Base-by-base conservation (phyloP, 2,797 vertebrate species). In the Chelidonichthys spinosus region DNA sequence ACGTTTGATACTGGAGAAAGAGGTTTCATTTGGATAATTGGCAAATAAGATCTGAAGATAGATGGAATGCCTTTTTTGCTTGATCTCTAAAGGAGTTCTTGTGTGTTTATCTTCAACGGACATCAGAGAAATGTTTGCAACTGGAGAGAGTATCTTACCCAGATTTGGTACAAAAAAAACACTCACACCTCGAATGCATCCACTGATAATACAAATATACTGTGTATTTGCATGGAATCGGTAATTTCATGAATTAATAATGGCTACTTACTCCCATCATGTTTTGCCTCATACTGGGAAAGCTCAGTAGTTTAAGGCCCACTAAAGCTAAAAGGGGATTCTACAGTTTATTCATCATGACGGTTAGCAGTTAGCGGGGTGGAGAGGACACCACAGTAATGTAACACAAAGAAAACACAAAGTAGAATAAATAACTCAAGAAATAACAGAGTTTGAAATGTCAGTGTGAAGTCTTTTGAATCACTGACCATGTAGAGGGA, bases 231-330 rank as follows among this genome's bases (percentile, higher is more conserved):
- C 43, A 69, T 37, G 39, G 11, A 81, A 68, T 58, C 33, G n/a
- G 66, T 54, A n/a, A 72, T 72, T 60, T 67, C 63, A 76, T 75
- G 60, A 82, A 82, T 77, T 63, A 76, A 42, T 72, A 69, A 79
- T 63, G 25, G 14, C 37, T 32, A 52, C 63, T 66, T 64, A 25
- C 15, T 69, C 11, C 15, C 14, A 65, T 60, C 13, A 47, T 78
- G 15, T 63, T 74, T 63, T 39, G 39, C 52, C 74, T 69, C 47
- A 67, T 35, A 71, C 14, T 59, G 42, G 46, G 2, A 36, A 33
- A 44, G 49, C 11, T 32, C n/a, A 53, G 63, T 58, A 59, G 36
- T 70, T 71, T 58, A 64, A 40, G 68, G 42, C 11, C 15, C 47
- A 61, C 10, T 59, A 35, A 42, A 68, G 55, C 60, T 63, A 52